Evolutionary conservation across 2,888 invertebrate genomes (phyloP).

Genomic region (Mesopsocus fuscifrons): DNA sequence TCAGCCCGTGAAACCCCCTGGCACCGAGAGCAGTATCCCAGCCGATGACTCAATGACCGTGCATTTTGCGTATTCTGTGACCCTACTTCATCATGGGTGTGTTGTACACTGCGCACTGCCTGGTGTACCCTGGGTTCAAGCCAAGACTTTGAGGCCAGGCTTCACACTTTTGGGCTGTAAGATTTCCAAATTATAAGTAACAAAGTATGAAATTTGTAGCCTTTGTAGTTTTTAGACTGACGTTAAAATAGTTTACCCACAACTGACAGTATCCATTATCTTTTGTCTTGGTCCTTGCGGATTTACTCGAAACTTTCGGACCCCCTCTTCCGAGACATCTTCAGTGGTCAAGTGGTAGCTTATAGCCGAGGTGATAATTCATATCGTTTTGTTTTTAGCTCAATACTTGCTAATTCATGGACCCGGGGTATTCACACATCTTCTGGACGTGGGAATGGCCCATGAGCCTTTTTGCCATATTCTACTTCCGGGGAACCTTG

Average conservation of each 20-base stretch:
- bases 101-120: conserved; percentile 68
- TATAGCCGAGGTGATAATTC: no score
- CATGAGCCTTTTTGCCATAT: conserved; percentile 74
- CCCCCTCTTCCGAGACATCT: no score
- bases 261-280: no score
- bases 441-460: conserved; percentile 62
- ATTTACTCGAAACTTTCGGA: no score
- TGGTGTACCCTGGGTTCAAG: conserved; percentile 58
- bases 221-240: no score
- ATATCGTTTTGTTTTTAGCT: conserved; percentile 34
- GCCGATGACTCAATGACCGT: conserved; percentile 39
- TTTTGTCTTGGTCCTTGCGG: no score
- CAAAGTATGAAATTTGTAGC: no score
- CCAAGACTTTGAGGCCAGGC: conserved; percentile 54
- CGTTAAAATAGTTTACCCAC: no score
- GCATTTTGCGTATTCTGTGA: conserved; percentile 71
- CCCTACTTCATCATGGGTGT: conserved; percentile 62
- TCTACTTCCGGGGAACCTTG: conserved; percentile 23
- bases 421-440: conserved; percentile 65
- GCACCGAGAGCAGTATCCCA: conserved; percentile 23
- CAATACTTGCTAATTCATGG: conserved; percentile 67
- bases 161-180: conserved; percentile 50
- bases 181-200: conserved; percentile 12
- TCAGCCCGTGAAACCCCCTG: conserved; percentile 38
- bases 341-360: no score